A percentile compares a stretch with the other conserved stretches of the same genome.
phyloP scores from a whole-genome alignment of 2,797 vertebrate genomes.

The Buceros bicornis region DNA sequence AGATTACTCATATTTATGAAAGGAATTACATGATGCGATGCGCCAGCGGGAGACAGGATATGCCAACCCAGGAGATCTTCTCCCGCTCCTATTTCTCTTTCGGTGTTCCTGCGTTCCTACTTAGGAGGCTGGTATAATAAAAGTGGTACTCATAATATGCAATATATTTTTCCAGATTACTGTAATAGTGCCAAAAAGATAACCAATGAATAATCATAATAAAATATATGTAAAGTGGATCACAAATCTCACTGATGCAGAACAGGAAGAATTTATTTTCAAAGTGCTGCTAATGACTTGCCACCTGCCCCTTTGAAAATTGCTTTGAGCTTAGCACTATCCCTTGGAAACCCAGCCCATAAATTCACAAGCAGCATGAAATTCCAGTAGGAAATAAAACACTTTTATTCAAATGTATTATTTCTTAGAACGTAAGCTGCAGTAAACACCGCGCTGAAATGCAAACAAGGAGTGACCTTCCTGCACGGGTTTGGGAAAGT shows the following conservation, averaged over 20 bases:
- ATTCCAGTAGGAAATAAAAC: constrained; percentile 56
- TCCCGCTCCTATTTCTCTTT: not conserved
- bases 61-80: constrained; percentile 28
- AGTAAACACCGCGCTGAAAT: not conserved
- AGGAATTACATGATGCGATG: constrained; percentile 8
- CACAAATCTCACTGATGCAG: constrained; percentile 61
- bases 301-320: constrained; percentile 37
- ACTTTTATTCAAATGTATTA: not conserved
- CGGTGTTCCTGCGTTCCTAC: constrained; percentile 48
- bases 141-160: not conserved
- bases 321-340: constrained; percentile 23
- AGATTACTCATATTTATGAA: constrained; percentile 16
- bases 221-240: constrained; percentile 38
- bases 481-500: not conserved
- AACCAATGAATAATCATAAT: constrained; percentile 43
- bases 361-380: constrained; percentile 28
- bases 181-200: constrained; percentile 44
- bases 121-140: not conserved
- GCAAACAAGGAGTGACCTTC: not conserved
- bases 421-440: not conserved
- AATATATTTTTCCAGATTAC: constrained; percentile 43
- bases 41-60: constrained; percentile 57
- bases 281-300: constrained; percentile 47
- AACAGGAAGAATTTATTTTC: constrained; percentile 65
- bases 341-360: constrained; percentile 61